Evolutionary conservation across 2,888 invertebrate genomes (phyloP).

Genomic region (Drosophila sordidula): DNA sequence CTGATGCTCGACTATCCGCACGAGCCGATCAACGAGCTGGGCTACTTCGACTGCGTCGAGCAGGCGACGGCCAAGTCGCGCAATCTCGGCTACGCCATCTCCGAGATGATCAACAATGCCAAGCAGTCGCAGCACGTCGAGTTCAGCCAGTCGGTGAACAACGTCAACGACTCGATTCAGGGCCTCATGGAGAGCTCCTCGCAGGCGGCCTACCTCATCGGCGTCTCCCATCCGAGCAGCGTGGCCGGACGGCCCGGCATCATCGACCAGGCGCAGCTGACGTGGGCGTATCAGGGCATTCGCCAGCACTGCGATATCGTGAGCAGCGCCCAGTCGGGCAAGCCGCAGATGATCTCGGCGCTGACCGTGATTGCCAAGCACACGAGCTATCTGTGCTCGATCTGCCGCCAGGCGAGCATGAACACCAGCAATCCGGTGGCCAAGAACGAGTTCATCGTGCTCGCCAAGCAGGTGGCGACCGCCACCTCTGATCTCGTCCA

Average conservation of each 20-base stretch:
- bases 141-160: slow-evolving; percentile 93
- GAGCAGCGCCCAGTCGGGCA: slow-evolving; percentile 89
- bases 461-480: slow-evolving; percentile 98
- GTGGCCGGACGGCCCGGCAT: slow-evolving; percentile 95
- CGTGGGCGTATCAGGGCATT: slow-evolving; percentile 95
- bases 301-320: slow-evolving; percentile 94
- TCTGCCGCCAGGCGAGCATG: slow-evolving; percentile 96
- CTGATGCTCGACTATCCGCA: slow-evolving; percentile 93
- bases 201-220: slow-evolving; percentile 97
- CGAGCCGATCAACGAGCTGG: slow-evolving; percentile 94
- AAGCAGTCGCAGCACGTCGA: slow-evolving; percentile 94
- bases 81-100: slow-evolving; percentile 94
- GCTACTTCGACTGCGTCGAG: slow-evolving; percentile 97
- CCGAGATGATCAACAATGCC: slow-evolving; percentile 96
- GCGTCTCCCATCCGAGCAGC: slow-evolving; percentile 95
- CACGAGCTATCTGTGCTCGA: slow-evolving; percentile 97
- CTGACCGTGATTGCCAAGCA: slow-evolving; percentile 98
- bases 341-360: slow-evolving; percentile 94
- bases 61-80: slow-evolving; percentile 95
- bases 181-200: slow-evolving; percentile 96
- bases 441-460: slow-evolving; percentile 98
- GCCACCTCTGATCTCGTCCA: slow-evolving; percentile 97
- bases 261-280: slow-evolving; percentile 94
- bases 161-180: slow-evolving; percentile 94
- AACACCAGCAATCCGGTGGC: slow-evolving; percentile 95